phyloP scores from a whole-genome alignment of 35 echinoderm and acorn worm species.

The Apostichopus parvimensis region DNA sequence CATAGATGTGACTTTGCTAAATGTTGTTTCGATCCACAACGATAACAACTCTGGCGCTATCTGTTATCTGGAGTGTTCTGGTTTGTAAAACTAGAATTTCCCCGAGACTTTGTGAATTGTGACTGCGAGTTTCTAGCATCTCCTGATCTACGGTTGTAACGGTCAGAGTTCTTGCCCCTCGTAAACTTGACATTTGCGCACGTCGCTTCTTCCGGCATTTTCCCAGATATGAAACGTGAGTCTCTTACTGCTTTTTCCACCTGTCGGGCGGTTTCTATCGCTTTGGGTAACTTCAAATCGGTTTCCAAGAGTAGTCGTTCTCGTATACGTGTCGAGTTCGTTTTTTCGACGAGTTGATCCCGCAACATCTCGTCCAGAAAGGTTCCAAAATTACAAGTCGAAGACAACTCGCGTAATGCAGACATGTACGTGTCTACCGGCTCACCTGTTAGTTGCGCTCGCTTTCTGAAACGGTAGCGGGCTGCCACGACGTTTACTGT shows the following conservation, averaged over 20 bases:
- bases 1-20: slow-evolving; percentile 34
- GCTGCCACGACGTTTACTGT: background rate
- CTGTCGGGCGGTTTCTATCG: slow-evolving; percentile 19
- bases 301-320: slow-evolving; percentile 13
- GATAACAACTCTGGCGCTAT: slow-evolving; percentile 20
- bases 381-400: background rate
- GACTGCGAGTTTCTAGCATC: background rate
- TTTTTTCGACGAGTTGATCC: slow-evolving; percentile 35
- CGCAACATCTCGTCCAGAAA: background rate
- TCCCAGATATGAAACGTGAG: no score
- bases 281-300: background rate
- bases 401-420: background rate
- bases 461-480: background rate
- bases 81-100: no score
- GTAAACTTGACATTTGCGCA: no score
- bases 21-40: slow-evolving; percentile 54
- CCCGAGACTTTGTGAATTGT: background rate
- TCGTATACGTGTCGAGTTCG: background rate
- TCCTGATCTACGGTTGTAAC: no score
- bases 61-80: background rate
- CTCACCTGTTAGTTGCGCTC: no score
- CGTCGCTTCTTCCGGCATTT: no score
- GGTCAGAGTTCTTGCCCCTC: no score
- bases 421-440: no score
- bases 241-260: background rate